Evolutionary conservation across 2,888 invertebrate genomes (phyloP), one percentile per base, ranked within the genome.

Genomic region (Argyresthia goedartella): DNA sequence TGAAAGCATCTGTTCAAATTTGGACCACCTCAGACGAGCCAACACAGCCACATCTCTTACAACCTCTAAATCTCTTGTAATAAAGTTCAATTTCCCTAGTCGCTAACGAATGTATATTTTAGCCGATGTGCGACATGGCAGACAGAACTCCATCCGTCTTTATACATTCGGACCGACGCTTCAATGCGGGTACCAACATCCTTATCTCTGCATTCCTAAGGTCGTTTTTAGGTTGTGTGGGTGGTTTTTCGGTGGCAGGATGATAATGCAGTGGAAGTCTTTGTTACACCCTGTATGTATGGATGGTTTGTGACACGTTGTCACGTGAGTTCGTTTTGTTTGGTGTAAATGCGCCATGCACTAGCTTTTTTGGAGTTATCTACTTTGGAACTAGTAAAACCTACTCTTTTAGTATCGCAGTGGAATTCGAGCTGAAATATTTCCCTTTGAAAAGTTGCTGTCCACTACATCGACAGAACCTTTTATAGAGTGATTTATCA

Each of bases 1-100:
- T 25, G 6, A 25, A 69, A 75, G 66, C 77, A 76, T 76, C 80
- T 78, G 80, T 79, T 81, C 82, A 81, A 66, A 70, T 48, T 48
- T 48, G 36, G 79, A 76, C 81, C 81, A 81, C 80, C 81, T 75
- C 62, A 67, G 63, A 73, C 71, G 80, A 76, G 76, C 33, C 11
- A 47, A 8, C 34, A 34, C 34, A 11, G n/a, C 11, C 13, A 7
- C 47, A 13, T 13, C n/a, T 47, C 34, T 3, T 13, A 4, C 8
- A 15, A 9, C 9, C 46, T 33, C 25, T 46, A 39, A 39, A 3
- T 11, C 39, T 9, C n/a, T 11, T 9, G 39, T n/a, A 39, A 11
- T 9, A 39, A 39, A 3, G n/a, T 39, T 39, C 10, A 39, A 3
- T 2, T 39, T 39, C 39, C 39, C n/a, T 39, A 1, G 8, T 11